phyloP scores from a whole-genome alignment of 2,797 vertebrate genomes.

The Centroberyx gerrardi region DNA sequence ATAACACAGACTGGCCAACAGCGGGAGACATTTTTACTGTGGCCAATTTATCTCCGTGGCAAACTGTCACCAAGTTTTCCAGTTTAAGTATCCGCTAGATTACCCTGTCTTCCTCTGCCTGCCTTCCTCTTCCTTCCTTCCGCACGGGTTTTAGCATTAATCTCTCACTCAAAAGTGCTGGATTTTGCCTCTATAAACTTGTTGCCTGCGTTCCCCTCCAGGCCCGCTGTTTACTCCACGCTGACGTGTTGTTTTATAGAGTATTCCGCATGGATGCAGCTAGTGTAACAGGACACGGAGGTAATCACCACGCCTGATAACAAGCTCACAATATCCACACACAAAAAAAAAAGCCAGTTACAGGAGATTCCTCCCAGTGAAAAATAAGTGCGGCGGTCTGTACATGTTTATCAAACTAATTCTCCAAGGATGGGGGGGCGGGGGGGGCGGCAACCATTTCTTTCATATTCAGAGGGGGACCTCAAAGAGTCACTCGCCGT shows the following conservation, averaged over 20 bases:
- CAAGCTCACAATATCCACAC: constrained; percentile 21
- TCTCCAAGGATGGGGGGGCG: constrained; percentile 23
- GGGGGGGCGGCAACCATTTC: constrained; percentile 28
- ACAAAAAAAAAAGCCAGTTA: constrained; percentile 8
- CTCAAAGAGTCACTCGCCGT: constrained; percentile 32
- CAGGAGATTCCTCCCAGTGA: constrained; percentile 2
- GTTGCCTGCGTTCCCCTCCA: background rate
- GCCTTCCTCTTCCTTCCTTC: background rate
- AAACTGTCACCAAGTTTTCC: constrained; percentile 75
- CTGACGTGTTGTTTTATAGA: background rate
- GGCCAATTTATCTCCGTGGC: constrained; percentile 79
- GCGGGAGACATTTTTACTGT: constrained; percentile 77
- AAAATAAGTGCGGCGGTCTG: constrained; percentile 33
- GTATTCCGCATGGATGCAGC: constrained; percentile 34
- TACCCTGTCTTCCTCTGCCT: constrained; percentile 35
- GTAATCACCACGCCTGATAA: constrained; percentile 33
- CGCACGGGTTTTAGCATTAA: constrained; percentile 48
- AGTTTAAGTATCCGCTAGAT: constrained; percentile 50
- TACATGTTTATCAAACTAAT: constrained; percentile 56
- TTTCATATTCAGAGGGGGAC: constrained; percentile 52
- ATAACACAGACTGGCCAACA: constrained; percentile 81
- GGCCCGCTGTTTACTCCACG: constrained; percentile 3
- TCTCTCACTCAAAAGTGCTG: constrained; percentile 20
- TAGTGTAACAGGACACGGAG: constrained; percentile 16
- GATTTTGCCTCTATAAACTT: constrained; percentile 12